Conservation (phyloP, 1,140 invertebrate genomes). For the Danaus plexippus region DNA sequence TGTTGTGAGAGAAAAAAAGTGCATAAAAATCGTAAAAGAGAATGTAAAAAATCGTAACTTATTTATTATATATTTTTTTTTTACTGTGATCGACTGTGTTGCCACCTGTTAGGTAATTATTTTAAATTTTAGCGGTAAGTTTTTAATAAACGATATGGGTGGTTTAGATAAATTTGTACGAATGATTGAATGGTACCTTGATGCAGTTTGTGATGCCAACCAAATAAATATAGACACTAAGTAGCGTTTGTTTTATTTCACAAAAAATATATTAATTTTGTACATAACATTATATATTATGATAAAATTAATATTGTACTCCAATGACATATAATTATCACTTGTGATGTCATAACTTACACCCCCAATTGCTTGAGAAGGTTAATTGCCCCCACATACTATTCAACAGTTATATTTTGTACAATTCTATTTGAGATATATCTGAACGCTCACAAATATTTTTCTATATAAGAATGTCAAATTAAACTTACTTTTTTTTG, state of each 20-base stretch:
- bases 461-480: no score
- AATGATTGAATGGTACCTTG: conserved; percentile 32
- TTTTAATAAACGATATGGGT: conserved; percentile 28
- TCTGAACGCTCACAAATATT: no score
- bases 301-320: no score
- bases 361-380: no score
- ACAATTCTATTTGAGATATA: no score
- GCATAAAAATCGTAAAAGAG: conserved; percentile 38
- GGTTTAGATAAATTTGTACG: conserved; percentile 28
- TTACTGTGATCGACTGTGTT: conserved; percentile 27
- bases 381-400: no score
- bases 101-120: conserved; percentile 23
- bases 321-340: no score
- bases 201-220: conserved; percentile 52
- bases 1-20: conserved; percentile 19
- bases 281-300: no score
- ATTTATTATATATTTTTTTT: conserved; percentile 25
- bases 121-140: conserved; percentile 33
- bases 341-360: no score
- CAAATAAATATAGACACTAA: conserved; percentile 60
- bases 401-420: no score
- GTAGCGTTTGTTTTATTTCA: conserved; percentile 28
- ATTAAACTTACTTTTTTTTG: no score
- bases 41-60: conserved; percentile 35
- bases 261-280: no score